Conservation (phyloP, 2,113 vertebrate genomes). For the Sceloporus tristichus region DNA sequence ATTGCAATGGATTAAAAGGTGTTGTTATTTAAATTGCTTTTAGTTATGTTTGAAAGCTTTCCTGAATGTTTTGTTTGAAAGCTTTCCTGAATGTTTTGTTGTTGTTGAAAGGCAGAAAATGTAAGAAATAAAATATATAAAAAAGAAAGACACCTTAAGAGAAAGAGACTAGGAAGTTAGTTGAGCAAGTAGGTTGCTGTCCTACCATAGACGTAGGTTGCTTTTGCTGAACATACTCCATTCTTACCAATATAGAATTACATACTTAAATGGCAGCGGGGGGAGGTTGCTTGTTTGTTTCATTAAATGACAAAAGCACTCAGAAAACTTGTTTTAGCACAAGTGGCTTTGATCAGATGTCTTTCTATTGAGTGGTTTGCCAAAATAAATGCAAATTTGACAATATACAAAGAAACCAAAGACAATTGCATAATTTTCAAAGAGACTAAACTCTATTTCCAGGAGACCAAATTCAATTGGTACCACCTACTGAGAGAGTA, state of each 20-base stretch:
- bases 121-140: not conserved
- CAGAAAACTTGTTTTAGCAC: constrained; percentile 34
- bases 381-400: constrained; percentile 55
- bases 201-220: not conserved
- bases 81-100: too few species aligned
- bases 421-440: constrained; percentile 32
- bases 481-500: constrained; percentile 27
- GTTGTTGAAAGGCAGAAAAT: not conserved
- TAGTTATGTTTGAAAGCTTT: too few species aligned
- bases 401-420: constrained; percentile 41
- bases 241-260: constrained; percentile 30
- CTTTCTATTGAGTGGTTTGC: constrained; percentile 9
- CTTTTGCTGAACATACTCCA: constrained; percentile 35
- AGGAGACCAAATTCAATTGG: constrained; percentile 42
- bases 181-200: not conserved
- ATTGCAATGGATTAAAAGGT: too few species aligned
- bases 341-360: constrained; percentile 33
- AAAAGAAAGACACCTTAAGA: not conserved
- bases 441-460: constrained; percentile 35
- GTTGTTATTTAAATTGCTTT: too few species aligned
- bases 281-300: not conserved
- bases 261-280: constrained; percentile 16
- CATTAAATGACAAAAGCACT: constrained; percentile 28
- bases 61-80: too few species aligned
- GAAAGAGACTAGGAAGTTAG: not conserved